Evolutionary conservation across 2,797 vertebrate genomes (phyloP).

Genomic region (Chromis chromis): DNA sequence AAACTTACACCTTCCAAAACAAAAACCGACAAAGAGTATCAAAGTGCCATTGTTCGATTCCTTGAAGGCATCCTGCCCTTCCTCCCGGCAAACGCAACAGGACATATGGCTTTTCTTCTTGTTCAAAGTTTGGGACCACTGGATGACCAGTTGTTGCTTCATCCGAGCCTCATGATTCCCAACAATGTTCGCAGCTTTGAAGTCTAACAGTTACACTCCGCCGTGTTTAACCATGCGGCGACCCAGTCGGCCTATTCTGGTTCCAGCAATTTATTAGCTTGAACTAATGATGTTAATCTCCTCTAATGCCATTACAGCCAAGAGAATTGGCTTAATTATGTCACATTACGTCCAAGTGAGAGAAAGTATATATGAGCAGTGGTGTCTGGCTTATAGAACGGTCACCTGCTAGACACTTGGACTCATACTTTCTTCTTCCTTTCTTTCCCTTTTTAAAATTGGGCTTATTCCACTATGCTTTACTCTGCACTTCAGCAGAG

Average conservation of each 20-base stretch:
- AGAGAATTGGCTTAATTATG: conserved; percentile 45
- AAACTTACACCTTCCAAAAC: conserved; percentile 60
- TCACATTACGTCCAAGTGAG: conserved; percentile 51
- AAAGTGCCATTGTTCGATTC: conserved; percentile 72
- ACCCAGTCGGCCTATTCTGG: conserved; percentile 41
- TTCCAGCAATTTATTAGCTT: conserved; percentile 51
- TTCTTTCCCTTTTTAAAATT: too few relatives aligned
- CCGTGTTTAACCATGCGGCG: conserved; percentile 33
- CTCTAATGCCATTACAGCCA: conserved; percentile 60
- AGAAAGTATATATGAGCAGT: conserved; percentile 51
- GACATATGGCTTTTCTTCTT: conserved; percentile 23
- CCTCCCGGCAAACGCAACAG: conserved; percentile 43
- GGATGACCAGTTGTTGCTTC: conserved; percentile 28
- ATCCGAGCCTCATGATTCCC: conserved; percentile 49
- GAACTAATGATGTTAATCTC: conserved; percentile 70
- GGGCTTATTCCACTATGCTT: too few relatives aligned
- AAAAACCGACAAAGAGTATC: conserved; percentile 61
- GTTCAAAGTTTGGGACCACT: conserved; percentile 12
- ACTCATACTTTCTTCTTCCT: neutral
- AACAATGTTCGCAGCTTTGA: conserved; percentile 54
- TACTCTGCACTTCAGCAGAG: neutral
- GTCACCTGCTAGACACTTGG: conserved; percentile 11
- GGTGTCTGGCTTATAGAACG: conserved; percentile 9
- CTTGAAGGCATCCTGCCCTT: conserved; percentile 51
- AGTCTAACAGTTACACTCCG: conserved; percentile 38